A percentile compares a stretch with the other conserved stretches of the same genome.
phyloP scores from a whole-genome alignment of 2,113 vertebrate genomes.

The Pelvicachromis taeniatus region DNA sequence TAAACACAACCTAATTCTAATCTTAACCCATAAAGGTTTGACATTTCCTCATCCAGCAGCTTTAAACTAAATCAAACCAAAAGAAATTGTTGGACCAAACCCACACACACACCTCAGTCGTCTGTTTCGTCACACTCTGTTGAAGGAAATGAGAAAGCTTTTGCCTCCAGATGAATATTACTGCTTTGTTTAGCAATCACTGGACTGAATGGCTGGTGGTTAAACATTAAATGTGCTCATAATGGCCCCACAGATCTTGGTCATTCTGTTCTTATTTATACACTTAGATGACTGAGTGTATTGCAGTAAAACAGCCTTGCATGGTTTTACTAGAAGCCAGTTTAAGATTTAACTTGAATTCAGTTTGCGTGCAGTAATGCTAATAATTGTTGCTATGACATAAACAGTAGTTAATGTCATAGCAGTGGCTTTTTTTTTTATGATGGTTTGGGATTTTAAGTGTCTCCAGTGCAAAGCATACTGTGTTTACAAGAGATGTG shows the following conservation, averaged over 20 bases:
- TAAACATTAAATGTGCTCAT: constrained; percentile 6
- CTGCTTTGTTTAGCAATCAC: not conserved
- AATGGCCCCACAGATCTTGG: not conserved
- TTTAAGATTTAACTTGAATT: not conserved
- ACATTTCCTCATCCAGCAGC: not conserved
- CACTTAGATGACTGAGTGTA: not conserved
- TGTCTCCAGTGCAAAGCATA: not conserved
- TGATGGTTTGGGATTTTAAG: not conserved
- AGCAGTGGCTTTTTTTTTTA: not conserved
- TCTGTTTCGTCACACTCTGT: not conserved
- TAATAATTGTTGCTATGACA: not conserved
- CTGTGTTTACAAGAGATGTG: not conserved
- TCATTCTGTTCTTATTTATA: not conserved
- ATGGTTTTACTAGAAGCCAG: not conserved
- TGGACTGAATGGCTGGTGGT: not conserved
- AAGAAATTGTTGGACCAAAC: not conserved
- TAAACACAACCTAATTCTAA: not conserved
- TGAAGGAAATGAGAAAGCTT: not conserved
- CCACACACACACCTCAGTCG: not conserved
- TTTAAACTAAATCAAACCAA: not conserved
- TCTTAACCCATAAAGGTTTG: not conserved
- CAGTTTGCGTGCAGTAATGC: not conserved
- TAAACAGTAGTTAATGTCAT: not conserved
- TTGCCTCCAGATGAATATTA: not conserved
- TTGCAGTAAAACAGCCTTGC: not conserved